Evolutionary conservation across 2,888 invertebrate species (phyloP).

Genomic region (Eilema griseolum): DNA sequence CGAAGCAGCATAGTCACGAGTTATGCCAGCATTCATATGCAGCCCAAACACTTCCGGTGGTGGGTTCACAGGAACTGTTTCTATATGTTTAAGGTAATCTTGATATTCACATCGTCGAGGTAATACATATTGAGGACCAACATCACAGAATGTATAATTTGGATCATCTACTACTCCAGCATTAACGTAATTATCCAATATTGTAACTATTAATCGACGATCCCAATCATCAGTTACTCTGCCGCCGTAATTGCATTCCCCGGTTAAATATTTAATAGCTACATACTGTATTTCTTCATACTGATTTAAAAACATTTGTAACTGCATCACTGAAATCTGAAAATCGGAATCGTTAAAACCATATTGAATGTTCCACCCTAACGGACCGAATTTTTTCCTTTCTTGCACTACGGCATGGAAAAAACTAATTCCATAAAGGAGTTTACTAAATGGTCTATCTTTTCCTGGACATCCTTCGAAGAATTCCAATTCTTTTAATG

Average conservation of each 20-base stretch:
- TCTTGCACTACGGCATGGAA: conserved; percentile 95
- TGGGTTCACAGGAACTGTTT: conserved; percentile 90
- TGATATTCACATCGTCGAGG: conserved; percentile 91
- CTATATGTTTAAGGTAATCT: conserved; percentile 92
- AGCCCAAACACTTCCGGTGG: conserved; percentile 96
- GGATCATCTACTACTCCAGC: conserved; percentile 87
- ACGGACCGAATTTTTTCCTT: conserved; percentile 92
- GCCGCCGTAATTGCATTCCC: conserved; percentile 97
- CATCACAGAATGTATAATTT: conserved; percentile 88
- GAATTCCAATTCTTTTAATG: conserved; percentile 93
- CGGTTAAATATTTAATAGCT: conserved; percentile 94
- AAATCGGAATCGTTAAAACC: conserved; percentile 95
- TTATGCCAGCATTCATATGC: conserved; percentile 96
- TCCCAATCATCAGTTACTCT: conserved; percentile 96
- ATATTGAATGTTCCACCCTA: conserved; percentile 95
- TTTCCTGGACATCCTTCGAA: conserved; percentile 93
- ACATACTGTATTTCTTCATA: conserved; percentile 93
- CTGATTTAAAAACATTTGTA: conserved; percentile 94
- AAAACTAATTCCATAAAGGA: conserved; percentile 93
- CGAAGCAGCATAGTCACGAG: conserved; percentile 93
- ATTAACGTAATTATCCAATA: conserved; percentile 92
- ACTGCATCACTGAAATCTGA: conserved; percentile 93
- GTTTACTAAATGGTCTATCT: conserved; percentile 92
- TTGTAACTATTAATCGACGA: conserved; percentile 91
- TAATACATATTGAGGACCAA: conserved; percentile 88